A percentile compares a stretch with the other conserved stretches of the same genome.
These are phyloP conservation scores for Condylura cristata DNA, from an alignment of 2,113 vertebrate genomes.

Conservation along the genomic window DNA sequence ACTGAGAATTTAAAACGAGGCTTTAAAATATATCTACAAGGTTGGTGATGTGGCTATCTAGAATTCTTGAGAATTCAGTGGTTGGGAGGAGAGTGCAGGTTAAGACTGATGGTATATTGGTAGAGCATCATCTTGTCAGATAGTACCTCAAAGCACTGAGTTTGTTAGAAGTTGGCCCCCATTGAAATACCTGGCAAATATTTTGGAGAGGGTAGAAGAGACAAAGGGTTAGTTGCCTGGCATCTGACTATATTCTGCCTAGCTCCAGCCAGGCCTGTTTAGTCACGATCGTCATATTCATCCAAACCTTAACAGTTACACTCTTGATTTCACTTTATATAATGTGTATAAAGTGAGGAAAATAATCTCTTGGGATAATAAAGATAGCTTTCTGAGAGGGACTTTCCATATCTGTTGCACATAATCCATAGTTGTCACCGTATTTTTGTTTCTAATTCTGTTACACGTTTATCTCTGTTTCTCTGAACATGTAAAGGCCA, in stretches of 20 bases:
- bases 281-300: slow-evolving; percentile 39
- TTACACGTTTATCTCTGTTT: slow-evolving; percentile 20
- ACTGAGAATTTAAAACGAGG: slow-evolving; percentile 5
- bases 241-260: background rate
- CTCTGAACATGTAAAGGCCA: background rate
- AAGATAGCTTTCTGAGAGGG: slow-evolving; percentile 15
- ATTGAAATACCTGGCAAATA: background rate
- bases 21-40: slow-evolving; percentile 1
- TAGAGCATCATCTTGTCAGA: background rate
- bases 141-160: background rate
- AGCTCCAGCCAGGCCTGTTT: background rate
- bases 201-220: background rate
- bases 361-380: slow-evolving; percentile 39
- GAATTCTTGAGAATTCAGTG: slow-evolving; percentile 8
- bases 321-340: slow-evolving; percentile 57
- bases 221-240: background rate
- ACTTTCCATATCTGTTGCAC: slow-evolving; percentile 31
- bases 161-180: background rate
- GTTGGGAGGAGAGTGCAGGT: background rate
- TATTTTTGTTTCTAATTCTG: background rate
- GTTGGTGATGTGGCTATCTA: background rate
- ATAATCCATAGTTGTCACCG: slow-evolving; percentile 1
- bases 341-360: slow-evolving; percentile 46
- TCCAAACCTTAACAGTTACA: slow-evolving; percentile 49
- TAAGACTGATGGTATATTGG: background rate